Conservation (phyloP, 2,113 vertebrate species). For the Psettodes erumei region DNA sequence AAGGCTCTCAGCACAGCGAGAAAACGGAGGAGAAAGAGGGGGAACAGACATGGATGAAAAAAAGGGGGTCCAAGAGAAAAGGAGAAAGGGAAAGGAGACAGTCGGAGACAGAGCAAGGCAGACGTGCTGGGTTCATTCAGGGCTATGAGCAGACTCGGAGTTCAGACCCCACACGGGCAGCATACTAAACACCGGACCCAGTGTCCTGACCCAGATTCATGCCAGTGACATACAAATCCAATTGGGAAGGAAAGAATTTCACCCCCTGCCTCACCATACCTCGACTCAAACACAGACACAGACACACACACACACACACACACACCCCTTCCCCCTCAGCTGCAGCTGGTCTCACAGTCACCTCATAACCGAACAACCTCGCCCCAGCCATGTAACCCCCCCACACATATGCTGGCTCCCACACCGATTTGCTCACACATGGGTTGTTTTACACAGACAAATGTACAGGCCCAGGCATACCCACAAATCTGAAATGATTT, state of each 20-base stretch:
- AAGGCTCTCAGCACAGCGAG: constrained; percentile 51
- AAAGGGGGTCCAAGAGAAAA: constrained; percentile 34
- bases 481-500: constrained; percentile 15
- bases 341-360: constrained; percentile 68
- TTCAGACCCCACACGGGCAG: constrained; percentile 77
- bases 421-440: constrained; percentile 68
- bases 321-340: constrained; percentile 2
- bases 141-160: constrained; percentile 73
- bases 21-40: constrained; percentile 39
- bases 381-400: constrained; percentile 60
- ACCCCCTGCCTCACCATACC: constrained; percentile 11
- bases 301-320: constrained; percentile 30
- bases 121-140: constrained; percentile 76
- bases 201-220: constrained; percentile 83
- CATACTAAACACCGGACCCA: constrained; percentile 80
- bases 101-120: constrained; percentile 62
- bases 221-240: constrained; percentile 79
- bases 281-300: constrained; percentile 32
- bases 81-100: constrained; percentile 53
- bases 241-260: constrained; percentile 40
- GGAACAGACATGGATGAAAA: constrained; percentile 41
- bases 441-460: constrained; percentile 49
- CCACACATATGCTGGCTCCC: constrained; percentile 70
- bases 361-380: constrained; percentile 63
- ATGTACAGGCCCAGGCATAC: constrained; percentile 1